These are phyloP conservation scores for Lasiurus borealis DNA, from an alignment of 2,113 vertebrate species.

Conservation along the genomic window DNA sequence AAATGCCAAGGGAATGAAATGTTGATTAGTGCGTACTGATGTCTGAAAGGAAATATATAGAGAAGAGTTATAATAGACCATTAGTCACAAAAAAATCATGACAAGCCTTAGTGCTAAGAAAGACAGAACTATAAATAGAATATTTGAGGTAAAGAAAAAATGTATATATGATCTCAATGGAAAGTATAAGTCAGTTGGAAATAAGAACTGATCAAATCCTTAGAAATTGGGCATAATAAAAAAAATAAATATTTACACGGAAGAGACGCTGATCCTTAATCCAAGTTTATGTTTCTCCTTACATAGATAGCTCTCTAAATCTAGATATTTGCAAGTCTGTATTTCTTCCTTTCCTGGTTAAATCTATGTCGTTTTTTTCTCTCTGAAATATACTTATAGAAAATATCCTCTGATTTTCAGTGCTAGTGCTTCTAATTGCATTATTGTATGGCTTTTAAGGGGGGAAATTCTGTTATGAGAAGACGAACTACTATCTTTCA, in stretches of 20 bases:
- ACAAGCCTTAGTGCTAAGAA: background rate
- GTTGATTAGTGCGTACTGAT: background rate
- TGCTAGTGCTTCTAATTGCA: background rate
- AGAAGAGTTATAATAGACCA: background rate
- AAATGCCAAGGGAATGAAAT: background rate
- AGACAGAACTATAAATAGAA: background rate
- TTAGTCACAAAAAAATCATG: background rate
- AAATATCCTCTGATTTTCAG: background rate
- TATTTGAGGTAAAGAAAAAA: background rate
- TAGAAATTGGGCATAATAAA: background rate
- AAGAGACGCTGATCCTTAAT: background rate
- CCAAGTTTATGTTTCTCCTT: background rate
- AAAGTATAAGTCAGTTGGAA: background rate
- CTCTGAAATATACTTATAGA: background rate
- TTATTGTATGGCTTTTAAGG: background rate
- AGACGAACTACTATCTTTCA: background rate
- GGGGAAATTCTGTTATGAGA: background rate
- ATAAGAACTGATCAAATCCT: background rate
- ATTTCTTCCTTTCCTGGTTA: background rate
- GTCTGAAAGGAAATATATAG: background rate
- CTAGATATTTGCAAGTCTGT: background rate
- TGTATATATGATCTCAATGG: background rate
- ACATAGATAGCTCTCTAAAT: background rate
- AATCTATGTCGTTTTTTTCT: background rate
- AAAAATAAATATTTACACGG: background rate